A percentile compares a stretch with the other conserved stretches of the same genome.
These are phyloP conservation scores for Vimba vimba DNA, from an alignment of 2,113 vertebrate species.

Conservation along the genomic window DNA sequence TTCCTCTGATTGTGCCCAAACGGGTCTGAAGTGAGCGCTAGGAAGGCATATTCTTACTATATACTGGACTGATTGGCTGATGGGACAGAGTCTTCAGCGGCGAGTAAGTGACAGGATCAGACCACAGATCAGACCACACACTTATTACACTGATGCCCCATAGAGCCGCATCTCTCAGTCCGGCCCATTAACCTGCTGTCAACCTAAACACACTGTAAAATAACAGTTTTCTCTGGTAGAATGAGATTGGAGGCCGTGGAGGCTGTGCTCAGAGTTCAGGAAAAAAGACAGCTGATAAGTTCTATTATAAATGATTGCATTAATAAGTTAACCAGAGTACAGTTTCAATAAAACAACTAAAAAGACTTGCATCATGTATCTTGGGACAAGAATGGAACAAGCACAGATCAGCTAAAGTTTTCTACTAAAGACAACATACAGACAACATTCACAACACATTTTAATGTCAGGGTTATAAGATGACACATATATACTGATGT, in stretches of 20 bases:
- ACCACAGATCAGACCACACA: slow-evolving; percentile 29
- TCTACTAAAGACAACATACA: not conserved
- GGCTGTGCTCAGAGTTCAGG: not conserved
- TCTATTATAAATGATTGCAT: not conserved
- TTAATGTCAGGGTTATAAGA: not conserved
- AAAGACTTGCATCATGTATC: not conserved
- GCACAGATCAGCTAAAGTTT: not conserved
- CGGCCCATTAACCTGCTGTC: slow-evolving; percentile 41
- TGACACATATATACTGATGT: not conserved
- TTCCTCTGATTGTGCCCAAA: not conserved
- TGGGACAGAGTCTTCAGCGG: not conserved
- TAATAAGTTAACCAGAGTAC: not conserved
- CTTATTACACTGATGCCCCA: slow-evolving; percentile 20
- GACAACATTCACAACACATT: not conserved
- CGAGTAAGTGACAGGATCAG: slow-evolving; percentile 17
- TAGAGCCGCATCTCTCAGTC: slow-evolving; percentile 20
- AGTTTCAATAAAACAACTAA: not conserved
- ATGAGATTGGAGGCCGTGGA: not conserved
- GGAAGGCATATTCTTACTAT: not conserved
- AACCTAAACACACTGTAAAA: slow-evolving; percentile 24
- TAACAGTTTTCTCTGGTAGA: not conserved
- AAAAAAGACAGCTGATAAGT: not conserved
- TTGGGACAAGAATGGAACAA: not conserved
- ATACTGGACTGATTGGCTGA: slow-evolving; percentile 14
- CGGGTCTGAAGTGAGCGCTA: not conserved